Conservation (phyloP, 1,140 invertebrate genomes). For the Papilio glaucus region DNA sequence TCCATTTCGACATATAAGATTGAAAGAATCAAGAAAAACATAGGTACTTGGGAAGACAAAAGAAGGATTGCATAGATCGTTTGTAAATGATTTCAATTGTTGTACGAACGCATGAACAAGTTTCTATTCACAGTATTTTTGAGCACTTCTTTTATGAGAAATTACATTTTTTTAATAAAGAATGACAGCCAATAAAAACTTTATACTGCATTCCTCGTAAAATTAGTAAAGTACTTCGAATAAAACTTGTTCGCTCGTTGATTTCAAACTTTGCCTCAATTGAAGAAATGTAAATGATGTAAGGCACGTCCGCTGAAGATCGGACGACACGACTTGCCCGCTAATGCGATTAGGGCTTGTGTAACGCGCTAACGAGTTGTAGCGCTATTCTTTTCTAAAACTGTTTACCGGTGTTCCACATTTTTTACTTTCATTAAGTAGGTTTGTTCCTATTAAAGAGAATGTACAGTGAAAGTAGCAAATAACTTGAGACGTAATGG, state of each 20-base stretch:
- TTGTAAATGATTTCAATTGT: no score
- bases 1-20: no score
- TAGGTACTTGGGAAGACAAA: no score
- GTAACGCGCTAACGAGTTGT: constrained; percentile 7
- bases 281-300: not conserved
- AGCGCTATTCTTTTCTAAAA: not conserved
- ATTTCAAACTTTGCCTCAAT: not conserved
- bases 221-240: not conserved
- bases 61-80: no score
- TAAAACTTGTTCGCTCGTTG: not conserved
- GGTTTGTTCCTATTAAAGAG: not conserved
- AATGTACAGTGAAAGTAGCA: constrained; percentile 5
- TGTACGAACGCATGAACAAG: no score
- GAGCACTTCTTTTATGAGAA: no score
- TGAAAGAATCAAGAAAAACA: no score
- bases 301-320: not conserved
- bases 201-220: not conserved
- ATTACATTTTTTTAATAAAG: no score
- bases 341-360: constrained; percentile 14
- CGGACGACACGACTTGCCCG: not conserved
- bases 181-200: no score
- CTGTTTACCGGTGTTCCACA: constrained; percentile 6
- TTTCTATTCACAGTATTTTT: no score
- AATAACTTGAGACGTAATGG: not conserved
- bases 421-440: not conserved